Evolutionary conservation across 2,888 invertebrate genomes (phyloP).

Genomic region (Lithodes maja): DNA sequence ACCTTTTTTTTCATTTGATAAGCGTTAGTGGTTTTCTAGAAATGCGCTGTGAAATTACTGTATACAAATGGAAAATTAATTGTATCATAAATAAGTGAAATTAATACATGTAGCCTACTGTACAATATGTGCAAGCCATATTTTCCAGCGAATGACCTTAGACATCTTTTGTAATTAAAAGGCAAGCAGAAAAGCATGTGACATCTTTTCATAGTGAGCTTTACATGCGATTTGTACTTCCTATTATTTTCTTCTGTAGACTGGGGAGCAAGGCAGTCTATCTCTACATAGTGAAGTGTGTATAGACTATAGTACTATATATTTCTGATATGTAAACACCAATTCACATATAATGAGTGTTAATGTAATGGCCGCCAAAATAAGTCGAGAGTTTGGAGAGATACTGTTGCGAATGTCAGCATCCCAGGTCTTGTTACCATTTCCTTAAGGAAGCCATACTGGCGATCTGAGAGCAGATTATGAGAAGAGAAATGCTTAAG

Average conservation of each 20-base stretch:
- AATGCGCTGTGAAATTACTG: too few species aligned
- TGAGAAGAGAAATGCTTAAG: too few species aligned
- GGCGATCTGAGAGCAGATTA: too few species aligned
- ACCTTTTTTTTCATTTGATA: too few species aligned
- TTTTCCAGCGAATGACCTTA: too few species aligned
- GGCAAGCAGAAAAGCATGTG: background rate
- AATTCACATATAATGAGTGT: slow-evolving; percentile 14
- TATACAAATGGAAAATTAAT: too few species aligned
- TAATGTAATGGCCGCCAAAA: background rate
- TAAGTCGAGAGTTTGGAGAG: background rate
- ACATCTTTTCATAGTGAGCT: slow-evolving; percentile 13
- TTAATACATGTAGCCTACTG: too few species aligned
- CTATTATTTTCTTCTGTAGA: background rate
- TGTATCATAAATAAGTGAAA: too few species aligned
- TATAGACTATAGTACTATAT: slow-evolving; percentile 14
- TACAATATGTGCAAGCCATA: too few species aligned
- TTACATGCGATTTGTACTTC: slow-evolving; percentile 14
- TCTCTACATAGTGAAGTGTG: slow-evolving; percentile 8
- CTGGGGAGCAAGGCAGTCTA: background rate
- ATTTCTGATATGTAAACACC: slow-evolving; percentile 20
- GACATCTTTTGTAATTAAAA: background rate
- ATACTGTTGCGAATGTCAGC: background rate
- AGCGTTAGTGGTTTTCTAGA: too few species aligned
- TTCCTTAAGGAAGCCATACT: too few species aligned
- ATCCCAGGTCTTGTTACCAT: too few species aligned